Conservation (phyloP, 2,888 invertebrate genomes). For the Ypsolopha scabrella region DNA sequence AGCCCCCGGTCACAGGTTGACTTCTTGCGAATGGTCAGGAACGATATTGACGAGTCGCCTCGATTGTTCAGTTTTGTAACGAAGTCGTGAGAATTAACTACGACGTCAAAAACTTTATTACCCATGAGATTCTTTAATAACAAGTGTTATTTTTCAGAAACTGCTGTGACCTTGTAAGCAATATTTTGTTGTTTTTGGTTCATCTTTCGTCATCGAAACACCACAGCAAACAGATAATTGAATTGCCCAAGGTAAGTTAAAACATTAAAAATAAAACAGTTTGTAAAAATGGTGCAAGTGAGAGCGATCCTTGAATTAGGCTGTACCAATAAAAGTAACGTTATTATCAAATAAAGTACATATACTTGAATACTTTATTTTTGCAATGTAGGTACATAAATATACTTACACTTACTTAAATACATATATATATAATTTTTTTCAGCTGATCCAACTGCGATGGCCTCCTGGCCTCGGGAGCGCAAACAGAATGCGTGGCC, state of each 20-base stretch:
- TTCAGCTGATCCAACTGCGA: slow-evolving; percentile 81
- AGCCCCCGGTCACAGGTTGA: no score
- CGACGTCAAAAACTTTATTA: no score
- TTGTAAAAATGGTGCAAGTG: no score
- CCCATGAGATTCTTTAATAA: not conserved
- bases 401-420: no score
- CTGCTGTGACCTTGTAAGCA: slow-evolving; percentile 81
- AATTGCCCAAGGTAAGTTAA: slow-evolving; percentile 85
- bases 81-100: no score
- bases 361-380: no score
- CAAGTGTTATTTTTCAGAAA: slow-evolving; percentile 60
- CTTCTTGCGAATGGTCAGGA: no score
- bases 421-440: not conserved
- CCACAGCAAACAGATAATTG: slow-evolving; percentile 88
- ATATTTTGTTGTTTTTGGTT: slow-evolving; percentile 90
- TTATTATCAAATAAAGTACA: not conserved
- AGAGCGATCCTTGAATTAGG: no score
- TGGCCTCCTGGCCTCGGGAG: slow-evolving; percentile 88
- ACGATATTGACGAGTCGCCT: no score
- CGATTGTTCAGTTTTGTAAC: no score
- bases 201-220: slow-evolving; percentile 92
- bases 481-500: slow-evolving; percentile 59
- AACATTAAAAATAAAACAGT: not conserved
- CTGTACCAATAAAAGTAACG: not conserved
- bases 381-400: no score